These are phyloP conservation scores for Papilio aristodemus DNA, from an alignment of 1,140 invertebrate genomes.

Conservation along the genomic window DNA sequence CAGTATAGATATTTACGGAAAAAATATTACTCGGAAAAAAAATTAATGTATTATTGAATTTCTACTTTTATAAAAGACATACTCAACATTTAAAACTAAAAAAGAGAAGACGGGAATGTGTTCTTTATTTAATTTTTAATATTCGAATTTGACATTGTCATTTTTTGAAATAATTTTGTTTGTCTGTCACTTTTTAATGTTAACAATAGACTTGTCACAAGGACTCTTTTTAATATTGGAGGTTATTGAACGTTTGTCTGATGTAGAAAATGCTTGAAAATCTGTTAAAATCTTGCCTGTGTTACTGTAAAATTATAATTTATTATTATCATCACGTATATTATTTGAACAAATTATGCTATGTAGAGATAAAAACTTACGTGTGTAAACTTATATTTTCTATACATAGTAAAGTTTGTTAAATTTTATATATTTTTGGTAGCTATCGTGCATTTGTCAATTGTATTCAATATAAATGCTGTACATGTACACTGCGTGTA, in stretches of 20 bases:
- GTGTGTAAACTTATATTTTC: background rate
- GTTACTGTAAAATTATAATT: background rate
- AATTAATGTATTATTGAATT: too few relatives aligned
- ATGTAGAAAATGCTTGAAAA: background rate
- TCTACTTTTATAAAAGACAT: background rate
- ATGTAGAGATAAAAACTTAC: background rate
- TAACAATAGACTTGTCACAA: background rate
- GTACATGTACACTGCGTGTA: background rate
- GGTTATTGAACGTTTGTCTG: background rate
- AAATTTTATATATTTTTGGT: constrained; percentile 9
- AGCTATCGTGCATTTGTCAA: constrained; percentile 8
- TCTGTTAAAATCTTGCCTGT: constrained; percentile 9
- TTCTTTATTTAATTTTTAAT: background rate
- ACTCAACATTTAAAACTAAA: background rate
- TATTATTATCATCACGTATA: background rate
- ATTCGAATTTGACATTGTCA: background rate
- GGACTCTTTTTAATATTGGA: background rate
- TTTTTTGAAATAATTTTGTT: background rate
- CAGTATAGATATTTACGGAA: too few relatives aligned
- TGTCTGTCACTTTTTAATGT: background rate
- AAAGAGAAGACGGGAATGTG: background rate
- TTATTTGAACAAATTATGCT: background rate
- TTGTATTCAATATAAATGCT: background rate
- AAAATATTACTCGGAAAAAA: too few relatives aligned
- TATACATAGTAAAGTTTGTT: background rate